Evolutionary conservation across 2,888 invertebrate species (phyloP), one percentile per base, ranked within the genome.

Genomic region (Tachina grossa): DNA sequence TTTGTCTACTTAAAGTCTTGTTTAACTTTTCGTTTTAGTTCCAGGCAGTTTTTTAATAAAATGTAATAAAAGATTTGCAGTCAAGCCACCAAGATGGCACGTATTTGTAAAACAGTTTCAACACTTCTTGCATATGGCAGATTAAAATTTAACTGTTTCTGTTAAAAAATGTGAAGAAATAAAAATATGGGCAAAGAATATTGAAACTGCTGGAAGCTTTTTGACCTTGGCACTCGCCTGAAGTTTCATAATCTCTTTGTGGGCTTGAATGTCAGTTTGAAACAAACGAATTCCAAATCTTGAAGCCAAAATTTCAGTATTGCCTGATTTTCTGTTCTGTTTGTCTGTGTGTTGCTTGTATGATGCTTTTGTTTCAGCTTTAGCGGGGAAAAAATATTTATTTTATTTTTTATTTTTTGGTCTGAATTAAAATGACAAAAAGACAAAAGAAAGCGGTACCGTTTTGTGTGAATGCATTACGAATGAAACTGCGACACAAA

Each of bases 401-500:
- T 22, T 22, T 22, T 2, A 22, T 31, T 31, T 31, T 31, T 22
- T 8, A n/a, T n/a, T 41, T 61, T 59, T 51, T 19, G 5, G 31
- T 31, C 19, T 19, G 3, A 66, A 19, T 47, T 31, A 53, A 65
- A 68, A 57, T 65, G 61, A 75, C 77, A 79, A 83, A 63, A 47
- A 79, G 72, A 85, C 82, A 82, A 84, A 87, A 84, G 82, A 78
- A 75, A 91, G 91, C 91, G 91, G 91, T 91, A 91, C 91, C 91
- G 91, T 91, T 91, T 91, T 91, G 91, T 90, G 89, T 89, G 90
- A 90, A 91, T 91, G 91, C 91, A 91, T 91, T 89, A 87, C 91
- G 89, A 91, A 91, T 91, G 91, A 90, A 89, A 89, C 90, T 84
- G 89, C 88, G 88, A 87, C 89, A 89, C 91, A 91, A 91, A 91